These are phyloP conservation scores for Danio albolineatus DNA, from an alignment of 2,797 vertebrate species.

Conservation along the genomic window DNA sequence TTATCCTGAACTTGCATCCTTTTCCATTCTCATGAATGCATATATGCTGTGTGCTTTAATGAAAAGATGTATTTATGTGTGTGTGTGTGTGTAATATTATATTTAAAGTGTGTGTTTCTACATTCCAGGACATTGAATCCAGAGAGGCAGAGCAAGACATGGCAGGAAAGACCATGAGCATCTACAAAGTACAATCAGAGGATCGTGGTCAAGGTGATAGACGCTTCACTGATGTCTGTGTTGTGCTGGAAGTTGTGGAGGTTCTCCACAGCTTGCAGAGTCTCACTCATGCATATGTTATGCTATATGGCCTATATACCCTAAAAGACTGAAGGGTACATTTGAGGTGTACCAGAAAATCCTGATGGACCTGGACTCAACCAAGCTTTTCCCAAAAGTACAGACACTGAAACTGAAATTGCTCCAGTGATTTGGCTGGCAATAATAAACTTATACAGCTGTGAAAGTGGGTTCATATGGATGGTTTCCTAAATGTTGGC, in stretches of 20 bases:
- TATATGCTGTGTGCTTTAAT: no score
- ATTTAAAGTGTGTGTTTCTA: constrained; percentile 2
- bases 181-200: no score
- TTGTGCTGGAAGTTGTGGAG: constrained; percentile 7
- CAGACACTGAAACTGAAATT: constrained; percentile 24
- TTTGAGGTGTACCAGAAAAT: constrained; percentile 30
- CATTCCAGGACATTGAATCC: constrained; percentile 12
- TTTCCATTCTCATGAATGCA: no score
- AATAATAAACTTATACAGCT: not conserved
- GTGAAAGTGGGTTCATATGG: constrained; percentile 20
- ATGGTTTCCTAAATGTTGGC: constrained; percentile 6
- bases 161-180: constrained; percentile 19
- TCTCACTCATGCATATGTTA: constrained; percentile 19
- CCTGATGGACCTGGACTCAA: no score
- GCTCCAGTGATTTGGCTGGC: constrained; percentile 6
- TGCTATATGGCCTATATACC: constrained; percentile 22
- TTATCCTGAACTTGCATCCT: no score
- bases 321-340: constrained; percentile 19
- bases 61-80: no score
- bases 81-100: no score
- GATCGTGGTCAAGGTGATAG: not conserved
- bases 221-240: constrained; percentile 1
- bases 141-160: not conserved
- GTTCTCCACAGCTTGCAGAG: constrained; percentile 18
- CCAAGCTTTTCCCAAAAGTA: constrained; percentile 31